These are phyloP conservation scores for Himalopsyche phryganea DNA, from an alignment of 1,140 invertebrate species.

Conservation along the genomic window DNA sequence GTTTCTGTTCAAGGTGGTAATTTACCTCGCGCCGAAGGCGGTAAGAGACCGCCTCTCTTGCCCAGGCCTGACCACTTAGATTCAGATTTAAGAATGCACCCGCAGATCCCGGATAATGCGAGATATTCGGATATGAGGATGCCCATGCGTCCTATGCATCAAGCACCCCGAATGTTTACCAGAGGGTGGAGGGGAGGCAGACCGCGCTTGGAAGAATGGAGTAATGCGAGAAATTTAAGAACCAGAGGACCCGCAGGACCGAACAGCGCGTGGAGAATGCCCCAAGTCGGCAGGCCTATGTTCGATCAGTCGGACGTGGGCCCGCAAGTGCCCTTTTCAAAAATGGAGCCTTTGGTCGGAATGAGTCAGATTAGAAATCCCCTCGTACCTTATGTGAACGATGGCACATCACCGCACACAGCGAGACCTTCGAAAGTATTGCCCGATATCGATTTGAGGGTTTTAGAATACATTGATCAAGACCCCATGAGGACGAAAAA, in stretches of 20 bases:
- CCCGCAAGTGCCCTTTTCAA: conserved; percentile 18
- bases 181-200: conserved; percentile 21
- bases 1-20: not conserved
- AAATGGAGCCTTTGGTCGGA: conserved; percentile 36
- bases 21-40: conserved; percentile 1
- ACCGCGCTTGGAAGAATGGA: conserved; percentile 7
- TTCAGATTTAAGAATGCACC: conserved; percentile 24
- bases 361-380: conserved; percentile 34
- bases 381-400: conserved; percentile 38
- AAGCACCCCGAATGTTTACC: conserved; percentile 7
- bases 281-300: conserved; percentile 35
- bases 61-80: conserved; percentile 21
- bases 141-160: not conserved
- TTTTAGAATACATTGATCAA: conserved; percentile 60
- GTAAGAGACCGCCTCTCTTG: conserved; percentile 21
- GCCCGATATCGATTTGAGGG: conserved; percentile 54
- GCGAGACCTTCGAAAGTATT: conserved; percentile 41
- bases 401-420: conserved; percentile 39
- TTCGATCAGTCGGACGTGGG: conserved; percentile 36
- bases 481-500: conserved; percentile 75
- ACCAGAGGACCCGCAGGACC: conserved; percentile 22
- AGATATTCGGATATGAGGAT: conserved; percentile 11
- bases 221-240: not conserved
- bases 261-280: conserved; percentile 35
- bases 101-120: not conserved